Evolutionary conservation across 2,797 vertebrate genomes (phyloP).

Genomic region (Hypotaenidia philippensis): DNA sequence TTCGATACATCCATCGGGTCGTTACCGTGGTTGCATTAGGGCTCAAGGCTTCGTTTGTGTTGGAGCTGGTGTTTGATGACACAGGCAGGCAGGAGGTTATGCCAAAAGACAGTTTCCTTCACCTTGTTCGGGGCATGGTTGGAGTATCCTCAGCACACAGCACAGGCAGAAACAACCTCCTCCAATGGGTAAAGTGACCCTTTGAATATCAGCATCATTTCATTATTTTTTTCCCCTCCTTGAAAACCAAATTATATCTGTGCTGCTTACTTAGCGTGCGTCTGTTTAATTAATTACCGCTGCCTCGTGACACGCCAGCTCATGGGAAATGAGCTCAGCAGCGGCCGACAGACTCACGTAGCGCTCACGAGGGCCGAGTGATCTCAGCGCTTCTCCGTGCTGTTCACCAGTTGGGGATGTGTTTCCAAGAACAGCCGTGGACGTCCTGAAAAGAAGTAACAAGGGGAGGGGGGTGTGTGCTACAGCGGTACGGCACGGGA

Average conservation of each 20-base stretch:
- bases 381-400: not conserved
- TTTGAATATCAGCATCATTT: not conserved
- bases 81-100: not conserved
- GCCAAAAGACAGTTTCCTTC: not conserved
- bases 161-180: not conserved
- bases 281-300: slow-evolving; percentile 16
- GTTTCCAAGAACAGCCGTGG: slow-evolving; percentile 8
- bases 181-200: not conserved
- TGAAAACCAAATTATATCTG: not conserved
- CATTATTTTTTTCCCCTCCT: not conserved
- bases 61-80: not conserved
- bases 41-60: not conserved
- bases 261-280: not conserved
- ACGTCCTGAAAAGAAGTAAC: slow-evolving; percentile 43
- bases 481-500: not conserved
- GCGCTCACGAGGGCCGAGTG: not conserved
- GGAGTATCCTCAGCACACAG: not conserved
- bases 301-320: not conserved
- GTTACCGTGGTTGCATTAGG: not conserved
- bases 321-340: not conserved
- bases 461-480: not conserved
- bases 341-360: not conserved
- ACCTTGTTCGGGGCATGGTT: not conserved
- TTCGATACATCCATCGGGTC: not conserved
- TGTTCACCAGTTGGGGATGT: not conserved